Percentiles rank a stretch among this genome's conserved stretches.
These are phyloP conservation scores for Lasioglossum villosulum DNA, from an alignment of 2,888 invertebrate species.

Conservation along the genomic window DNA sequence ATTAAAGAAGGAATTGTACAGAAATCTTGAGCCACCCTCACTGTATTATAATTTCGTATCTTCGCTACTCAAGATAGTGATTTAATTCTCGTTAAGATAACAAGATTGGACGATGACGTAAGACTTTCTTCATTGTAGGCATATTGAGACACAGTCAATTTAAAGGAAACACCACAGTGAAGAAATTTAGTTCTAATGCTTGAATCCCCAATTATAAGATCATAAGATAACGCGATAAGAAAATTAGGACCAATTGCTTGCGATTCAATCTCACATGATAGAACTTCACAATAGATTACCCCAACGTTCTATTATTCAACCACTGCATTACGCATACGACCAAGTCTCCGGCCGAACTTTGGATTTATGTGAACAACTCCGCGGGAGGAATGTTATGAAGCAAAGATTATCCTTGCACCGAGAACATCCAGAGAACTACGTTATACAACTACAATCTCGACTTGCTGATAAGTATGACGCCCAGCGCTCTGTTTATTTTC, in stretches of 20 bases:
- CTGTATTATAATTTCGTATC: background rate
- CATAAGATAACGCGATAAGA: background rate
- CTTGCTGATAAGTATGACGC: background rate
- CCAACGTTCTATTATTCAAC: conserved; percentile 12
- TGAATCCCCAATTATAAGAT: background rate
- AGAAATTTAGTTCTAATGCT: background rate
- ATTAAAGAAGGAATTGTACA: background rate
- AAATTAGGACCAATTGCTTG: background rate
- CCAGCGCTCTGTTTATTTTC: background rate
- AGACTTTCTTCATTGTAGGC: background rate
- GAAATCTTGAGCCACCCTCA: background rate
- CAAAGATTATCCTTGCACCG: conserved; percentile 19
- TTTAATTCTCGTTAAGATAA: background rate
- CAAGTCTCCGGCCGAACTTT: conserved; percentile 12
- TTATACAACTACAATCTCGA: background rate
- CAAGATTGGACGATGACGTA: background rate
- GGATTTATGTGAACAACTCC: conserved; percentile 14
- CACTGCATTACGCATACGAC: background rate
- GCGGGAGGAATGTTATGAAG: conserved; percentile 11
- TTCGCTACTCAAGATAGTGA: background rate
- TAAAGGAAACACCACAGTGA: background rate
- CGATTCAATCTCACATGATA: background rate
- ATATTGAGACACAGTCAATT: background rate
- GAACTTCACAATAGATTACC: conserved; percentile 19
- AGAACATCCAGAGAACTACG: background rate